Evolutionary conservation across 2,888 invertebrate species (phyloP), one percentile per base, ranked within the genome.

Genomic region (Volucella zonaria): DNA sequence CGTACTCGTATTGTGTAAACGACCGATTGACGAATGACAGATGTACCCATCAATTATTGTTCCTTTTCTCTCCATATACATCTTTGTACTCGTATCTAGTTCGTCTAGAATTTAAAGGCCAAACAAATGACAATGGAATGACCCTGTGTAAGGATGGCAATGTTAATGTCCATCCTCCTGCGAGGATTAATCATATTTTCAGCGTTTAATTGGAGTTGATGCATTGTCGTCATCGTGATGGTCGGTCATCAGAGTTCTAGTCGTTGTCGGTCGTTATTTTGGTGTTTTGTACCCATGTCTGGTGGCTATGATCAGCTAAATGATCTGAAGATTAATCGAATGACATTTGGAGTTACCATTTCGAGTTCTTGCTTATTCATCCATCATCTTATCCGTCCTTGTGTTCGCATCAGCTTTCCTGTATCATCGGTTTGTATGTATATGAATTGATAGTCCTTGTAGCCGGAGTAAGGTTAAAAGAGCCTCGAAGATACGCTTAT

Each of bases 131-230:
- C 76, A 85, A 73, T 73, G 62, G 45, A 59, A 52, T 61, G 70
- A 14, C 66, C 45, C 75, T n/a, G 14, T 47, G 15, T 40, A 71
- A 71, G 71, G 71, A 76, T 43, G 67, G 52, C 40, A 71, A 76
- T 62, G 74, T 70, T 80, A 83, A 80, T 76, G 80, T 80, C 71
- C 71, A 23, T 31, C 31, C 31, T 51, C 66, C 73, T 54, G 67
- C 42, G 76, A 81, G 81, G 85, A 85, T 85, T 81, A 71, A 81
- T 85, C 76, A 81, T 85, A 81, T 81, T 85, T 85, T 81, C 52
- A 81, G 85, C 85, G 80, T 85, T 85, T 81, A 85, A 85, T 85
- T 85, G 85, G 81, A 85, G 85, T 85, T 85, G 85, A 85, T 81
- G 76, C 80, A 51, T 75, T 58, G 66, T 66, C 62, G 70, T 75